phyloP scores from a whole-genome alignment of 1,140 invertebrate genomes.

The Linepithema humile region DNA sequence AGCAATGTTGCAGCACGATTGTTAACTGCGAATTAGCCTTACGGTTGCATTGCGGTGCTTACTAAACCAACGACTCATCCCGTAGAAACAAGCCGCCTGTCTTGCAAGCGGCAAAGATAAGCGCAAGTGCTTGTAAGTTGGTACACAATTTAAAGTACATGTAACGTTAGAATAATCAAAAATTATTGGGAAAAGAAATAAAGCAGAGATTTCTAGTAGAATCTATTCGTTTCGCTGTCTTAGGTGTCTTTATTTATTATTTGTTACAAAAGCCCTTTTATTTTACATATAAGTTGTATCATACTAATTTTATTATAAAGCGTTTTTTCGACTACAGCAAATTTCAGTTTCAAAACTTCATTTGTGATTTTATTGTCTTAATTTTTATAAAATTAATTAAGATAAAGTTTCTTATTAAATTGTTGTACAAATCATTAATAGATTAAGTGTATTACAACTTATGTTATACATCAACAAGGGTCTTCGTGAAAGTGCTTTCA shows the following conservation, averaged over 20 bases:
- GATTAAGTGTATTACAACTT: neutral
- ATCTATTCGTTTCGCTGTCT: conserved; percentile 1
- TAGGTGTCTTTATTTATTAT: too few species aligned
- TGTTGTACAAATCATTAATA: neutral
- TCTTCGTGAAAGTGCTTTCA: conserved; percentile 46
- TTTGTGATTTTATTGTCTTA: neutral
- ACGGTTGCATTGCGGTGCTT: conserved; percentile 16
- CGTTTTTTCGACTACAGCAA: neutral
- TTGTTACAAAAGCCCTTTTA: too few species aligned
- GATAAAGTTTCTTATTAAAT: too few species aligned
- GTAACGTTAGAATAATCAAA: neutral
- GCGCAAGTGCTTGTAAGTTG: conserved; percentile 5
- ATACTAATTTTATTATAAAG: too few species aligned
- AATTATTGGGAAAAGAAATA: conserved; percentile 21
- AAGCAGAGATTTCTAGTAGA: neutral
- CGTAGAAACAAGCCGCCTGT: neutral
- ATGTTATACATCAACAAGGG: conserved; percentile 8
- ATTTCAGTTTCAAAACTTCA: neutral
- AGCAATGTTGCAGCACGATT: conserved; percentile 24
- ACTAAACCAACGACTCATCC: neutral
- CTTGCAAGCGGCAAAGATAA: neutral
- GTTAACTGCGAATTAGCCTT: conserved; percentile 38
- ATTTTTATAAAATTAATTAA: neutral
- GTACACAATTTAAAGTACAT: neutral
- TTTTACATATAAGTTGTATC: too few species aligned